These are phyloP conservation scores for Bufo gargarizans DNA, from an alignment of 2,113 vertebrate species.

Conservation along the genomic window DNA sequence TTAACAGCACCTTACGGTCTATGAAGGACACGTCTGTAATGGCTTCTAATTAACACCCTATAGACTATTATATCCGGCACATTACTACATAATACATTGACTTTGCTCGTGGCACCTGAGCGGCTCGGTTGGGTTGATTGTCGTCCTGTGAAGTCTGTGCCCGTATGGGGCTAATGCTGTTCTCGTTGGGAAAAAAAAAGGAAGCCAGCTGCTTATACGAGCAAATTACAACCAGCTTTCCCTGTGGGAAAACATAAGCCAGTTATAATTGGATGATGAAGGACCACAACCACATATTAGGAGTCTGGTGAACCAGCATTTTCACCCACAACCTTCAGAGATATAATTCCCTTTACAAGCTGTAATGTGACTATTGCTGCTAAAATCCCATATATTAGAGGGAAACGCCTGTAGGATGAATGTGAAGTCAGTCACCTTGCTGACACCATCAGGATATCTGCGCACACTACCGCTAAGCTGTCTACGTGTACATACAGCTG, in stretches of 20 bases:
- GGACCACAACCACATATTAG: conserved; percentile 41
- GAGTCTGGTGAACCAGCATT: conserved; percentile 31
- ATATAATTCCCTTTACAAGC: conserved; percentile 34
- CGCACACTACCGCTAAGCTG: no score
- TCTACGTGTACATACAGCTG: neutral
- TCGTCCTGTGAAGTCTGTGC: neutral
- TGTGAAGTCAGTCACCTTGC: neutral
- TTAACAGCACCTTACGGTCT: no score
- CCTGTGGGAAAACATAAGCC: conserved; percentile 54
- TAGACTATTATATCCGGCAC: neutral
- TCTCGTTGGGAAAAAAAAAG: conserved; percentile 18
- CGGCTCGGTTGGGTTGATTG: neutral
- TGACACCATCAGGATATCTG: neutral
- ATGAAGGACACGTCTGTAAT: no score
- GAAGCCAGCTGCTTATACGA: conserved; percentile 50
- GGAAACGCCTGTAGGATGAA: conserved; percentile 8
- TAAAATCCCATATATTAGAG: neutral
- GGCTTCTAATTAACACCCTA: conserved; percentile 10
- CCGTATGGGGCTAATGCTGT: conserved; percentile 8
- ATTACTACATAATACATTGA: neutral
- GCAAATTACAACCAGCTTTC: conserved; percentile 48
- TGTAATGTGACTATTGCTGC: conserved; percentile 14
- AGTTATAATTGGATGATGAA: conserved; percentile 57
- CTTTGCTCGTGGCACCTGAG: no score
- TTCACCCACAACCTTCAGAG: conserved; percentile 38